Percentiles rank a stretch among this genome's conserved stretches.
Evolutionary conservation across 2,888 invertebrate genomes (phyloP).

Genomic region (Strigamia crassipes): DNA sequence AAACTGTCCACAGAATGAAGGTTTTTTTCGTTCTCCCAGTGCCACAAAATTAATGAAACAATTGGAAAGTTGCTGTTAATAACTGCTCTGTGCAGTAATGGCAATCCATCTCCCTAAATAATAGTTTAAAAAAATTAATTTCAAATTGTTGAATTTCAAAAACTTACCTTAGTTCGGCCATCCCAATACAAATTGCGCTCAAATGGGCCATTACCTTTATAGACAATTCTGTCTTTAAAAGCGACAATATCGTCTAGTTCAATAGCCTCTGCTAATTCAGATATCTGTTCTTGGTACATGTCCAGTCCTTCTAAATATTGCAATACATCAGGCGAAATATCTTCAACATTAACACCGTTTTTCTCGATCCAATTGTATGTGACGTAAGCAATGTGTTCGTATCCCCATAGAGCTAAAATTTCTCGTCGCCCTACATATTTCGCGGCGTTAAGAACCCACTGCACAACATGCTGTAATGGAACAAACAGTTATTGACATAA

Average conservation of each 20-base stretch:
- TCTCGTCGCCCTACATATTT: neutral
- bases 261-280: constrained; percentile 46
- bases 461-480: constrained; percentile 37
- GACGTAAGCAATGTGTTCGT: constrained; percentile 44
- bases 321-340: neutral
- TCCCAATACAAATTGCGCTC: constrained; percentile 49
- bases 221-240: constrained; percentile 44
- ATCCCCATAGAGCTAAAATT: constrained; percentile 47
- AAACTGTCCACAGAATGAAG: constrained; percentile 48
- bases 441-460: constrained; percentile 31
- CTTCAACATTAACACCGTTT: neutral
- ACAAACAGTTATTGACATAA: neutral
- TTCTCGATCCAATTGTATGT: constrained; percentile 41
- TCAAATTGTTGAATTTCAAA: neutral
- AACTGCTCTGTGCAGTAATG: constrained; percentile 52
- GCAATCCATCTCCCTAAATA: constrained; percentile 52
- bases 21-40: constrained; percentile 45
- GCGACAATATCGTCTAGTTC: constrained; percentile 48
- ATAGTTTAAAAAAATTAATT: neutral
- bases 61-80: constrained; percentile 49
- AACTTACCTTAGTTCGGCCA: constrained; percentile 49
- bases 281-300: constrained; percentile 48
- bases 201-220: constrained; percentile 44
- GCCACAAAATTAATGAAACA: constrained; percentile 50
- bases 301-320: constrained; percentile 44